phyloP scores from a whole-genome alignment of 2,113 vertebrate species.

The Burhinus oedicnemus region DNA sequence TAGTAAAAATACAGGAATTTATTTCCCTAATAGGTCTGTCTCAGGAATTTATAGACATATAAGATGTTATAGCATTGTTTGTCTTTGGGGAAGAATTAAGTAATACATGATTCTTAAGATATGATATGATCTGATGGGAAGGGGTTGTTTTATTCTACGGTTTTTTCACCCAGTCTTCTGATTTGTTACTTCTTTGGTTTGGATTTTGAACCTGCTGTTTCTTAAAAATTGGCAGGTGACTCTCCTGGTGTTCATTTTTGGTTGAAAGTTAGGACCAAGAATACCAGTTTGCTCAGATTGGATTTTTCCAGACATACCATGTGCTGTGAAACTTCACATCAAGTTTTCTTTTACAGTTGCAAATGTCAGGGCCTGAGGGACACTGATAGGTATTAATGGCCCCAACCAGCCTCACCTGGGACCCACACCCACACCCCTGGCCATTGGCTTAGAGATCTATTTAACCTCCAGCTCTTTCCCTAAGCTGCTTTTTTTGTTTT shows the following conservation, averaged over 20 bases:
- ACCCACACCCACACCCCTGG: background rate
- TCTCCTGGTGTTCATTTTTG: background rate
- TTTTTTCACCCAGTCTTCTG: background rate
- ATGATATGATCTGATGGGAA: background rate
- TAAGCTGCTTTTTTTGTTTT: accelerated
- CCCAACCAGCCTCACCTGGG: background rate
- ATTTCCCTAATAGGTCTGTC: background rate
- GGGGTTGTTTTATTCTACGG: accelerated
- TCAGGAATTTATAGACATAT: background rate
- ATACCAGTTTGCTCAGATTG: background rate
- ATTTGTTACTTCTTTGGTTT: background rate
- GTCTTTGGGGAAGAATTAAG: background rate
- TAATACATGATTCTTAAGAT: background rate
- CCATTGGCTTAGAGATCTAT: background rate
- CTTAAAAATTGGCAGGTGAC: background rate
- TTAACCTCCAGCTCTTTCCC: background rate
- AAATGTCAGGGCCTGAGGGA: background rate
- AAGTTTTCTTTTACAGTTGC: background rate
- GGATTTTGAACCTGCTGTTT: background rate
- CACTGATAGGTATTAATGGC: background rate
- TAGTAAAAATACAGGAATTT: background rate
- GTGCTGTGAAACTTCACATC: background rate
- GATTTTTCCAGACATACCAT: background rate
- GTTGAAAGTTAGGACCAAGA: background rate
- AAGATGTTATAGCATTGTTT: background rate